A percentile compares a stretch with the other conserved stretches of the same genome.
These are phyloP conservation scores for Psephotus haematonotus DNA, from an alignment of 2,113 vertebrate genomes.

Conservation along the genomic window DNA sequence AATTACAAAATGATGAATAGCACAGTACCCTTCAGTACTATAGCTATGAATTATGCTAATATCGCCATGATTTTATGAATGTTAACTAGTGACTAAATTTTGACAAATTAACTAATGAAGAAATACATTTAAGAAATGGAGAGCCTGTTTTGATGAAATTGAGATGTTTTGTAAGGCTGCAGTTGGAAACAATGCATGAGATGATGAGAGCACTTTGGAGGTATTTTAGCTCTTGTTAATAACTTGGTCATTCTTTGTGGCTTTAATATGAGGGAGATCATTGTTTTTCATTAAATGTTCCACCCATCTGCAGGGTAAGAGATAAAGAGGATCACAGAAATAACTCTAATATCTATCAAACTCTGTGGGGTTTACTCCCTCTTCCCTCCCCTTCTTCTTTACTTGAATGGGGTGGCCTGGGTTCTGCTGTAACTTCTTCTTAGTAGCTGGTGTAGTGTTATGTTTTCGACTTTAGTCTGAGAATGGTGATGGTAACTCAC, in stretches of 20 bases:
- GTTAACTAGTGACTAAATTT: not conserved
- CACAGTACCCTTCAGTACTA: not conserved
- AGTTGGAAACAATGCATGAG: not conserved
- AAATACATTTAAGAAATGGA: not conserved
- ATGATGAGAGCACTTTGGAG: not conserved
- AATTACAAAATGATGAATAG: not conserved
- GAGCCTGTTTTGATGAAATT: not conserved
- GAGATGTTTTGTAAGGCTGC: not conserved
- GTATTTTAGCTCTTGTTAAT: not conserved
- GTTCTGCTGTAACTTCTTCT: not conserved
- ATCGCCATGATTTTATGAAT: not conserved
- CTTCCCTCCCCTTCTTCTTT: not conserved
- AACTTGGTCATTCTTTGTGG: not conserved
- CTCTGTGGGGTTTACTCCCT: not conserved
- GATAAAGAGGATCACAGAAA: conserved; percentile 52
- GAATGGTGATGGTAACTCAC: not conserved
- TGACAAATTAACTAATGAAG: conserved; percentile 5
- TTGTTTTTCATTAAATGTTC: conserved; percentile 23
- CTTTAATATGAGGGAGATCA: not conserved
- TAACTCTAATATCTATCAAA: conserved; percentile 23
- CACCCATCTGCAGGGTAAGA: conserved; percentile 10
- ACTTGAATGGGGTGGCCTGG: not conserved
- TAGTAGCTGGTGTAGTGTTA: not conserved
- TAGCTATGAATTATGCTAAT: not conserved
- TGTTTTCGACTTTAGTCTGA: not conserved